Conservation (phyloP, 2,113 vertebrate species). For the Hippoglossus stenolepis region DNA sequence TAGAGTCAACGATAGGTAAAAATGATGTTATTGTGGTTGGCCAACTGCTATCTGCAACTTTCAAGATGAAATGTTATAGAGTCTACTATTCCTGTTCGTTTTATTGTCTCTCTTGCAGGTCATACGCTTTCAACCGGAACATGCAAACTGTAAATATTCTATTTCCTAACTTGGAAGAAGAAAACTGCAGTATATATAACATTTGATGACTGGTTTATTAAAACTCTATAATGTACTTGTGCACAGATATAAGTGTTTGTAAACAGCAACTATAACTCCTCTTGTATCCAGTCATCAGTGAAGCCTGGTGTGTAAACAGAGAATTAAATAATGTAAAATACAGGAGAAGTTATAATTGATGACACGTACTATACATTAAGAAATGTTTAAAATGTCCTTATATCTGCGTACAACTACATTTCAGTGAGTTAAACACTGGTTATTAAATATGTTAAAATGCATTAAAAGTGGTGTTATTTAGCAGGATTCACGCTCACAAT, state of each 20-base stretch:
- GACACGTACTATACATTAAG: not conserved
- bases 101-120: not conserved
- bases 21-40: too few relatives aligned
- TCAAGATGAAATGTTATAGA: not conserved
- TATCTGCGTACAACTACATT: conserved; percentile 2
- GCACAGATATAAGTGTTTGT: not conserved
- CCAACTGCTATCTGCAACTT: not conserved
- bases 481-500: conserved; percentile 11
- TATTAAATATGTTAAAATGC: not conserved
- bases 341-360: not conserved
- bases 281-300: not conserved
- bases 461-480: not conserved
- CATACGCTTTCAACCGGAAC: not conserved
- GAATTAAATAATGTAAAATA: not conserved
- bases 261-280: not conserved
- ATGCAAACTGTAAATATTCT: not conserved
- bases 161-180: not conserved
- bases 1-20: too few relatives aligned
- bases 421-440: not conserved
- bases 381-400: not conserved
- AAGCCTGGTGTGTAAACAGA: not conserved
- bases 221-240: not conserved
- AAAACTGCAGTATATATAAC: not conserved
- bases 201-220: too few relatives aligned
- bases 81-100: not conserved